Evolutionary conservation across 2,888 invertebrate species (phyloP).

Genomic region (Callyntrura sp.): DNA sequence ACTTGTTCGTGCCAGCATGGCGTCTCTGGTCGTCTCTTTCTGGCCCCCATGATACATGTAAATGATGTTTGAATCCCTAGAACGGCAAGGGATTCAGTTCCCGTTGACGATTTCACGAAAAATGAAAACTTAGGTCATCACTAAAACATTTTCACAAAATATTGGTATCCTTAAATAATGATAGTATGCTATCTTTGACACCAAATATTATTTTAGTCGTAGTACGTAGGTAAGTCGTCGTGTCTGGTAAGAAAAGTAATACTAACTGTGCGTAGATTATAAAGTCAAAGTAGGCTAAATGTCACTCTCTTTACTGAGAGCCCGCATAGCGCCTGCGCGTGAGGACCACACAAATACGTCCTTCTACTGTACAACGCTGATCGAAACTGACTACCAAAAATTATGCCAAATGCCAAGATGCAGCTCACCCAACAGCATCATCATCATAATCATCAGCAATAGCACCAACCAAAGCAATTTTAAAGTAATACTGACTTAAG

Average conservation of each 20-base stretch:
- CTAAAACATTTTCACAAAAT: neutral
- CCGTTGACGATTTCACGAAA: neutral
- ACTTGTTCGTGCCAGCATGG: conserved; percentile 17
- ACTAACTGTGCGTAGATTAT: neutral
- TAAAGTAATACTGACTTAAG: neutral
- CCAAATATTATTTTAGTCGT: too few species aligned
- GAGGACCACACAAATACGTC: conserved; percentile 46
- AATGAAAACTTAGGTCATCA: conserved; percentile 52
- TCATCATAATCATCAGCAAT: too few species aligned
- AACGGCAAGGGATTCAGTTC: neutral
- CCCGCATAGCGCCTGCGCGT: neutral
- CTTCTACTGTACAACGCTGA: conserved; percentile 51
- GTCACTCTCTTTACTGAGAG: neutral
- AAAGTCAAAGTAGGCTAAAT: neutral
- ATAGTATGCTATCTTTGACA: too few species aligned
- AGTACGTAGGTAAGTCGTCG: too few species aligned
- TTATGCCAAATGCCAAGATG: conserved; percentile 13
- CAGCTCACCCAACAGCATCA: neutral
- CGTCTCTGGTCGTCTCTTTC: conserved; percentile 53
- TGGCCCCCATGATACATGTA: conserved; percentile 74
- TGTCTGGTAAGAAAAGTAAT: too few species aligned
- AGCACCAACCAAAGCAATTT: neutral
- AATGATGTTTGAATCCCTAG: conserved; percentile 54
- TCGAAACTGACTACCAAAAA: conserved; percentile 59
- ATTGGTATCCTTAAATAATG: too few species aligned